These are phyloP conservation scores for Cassiopea xamachana DNA, from an alignment of 30 jellyfish, hydroid and myxozoan genomes.

Conservation along the genomic window DNA sequence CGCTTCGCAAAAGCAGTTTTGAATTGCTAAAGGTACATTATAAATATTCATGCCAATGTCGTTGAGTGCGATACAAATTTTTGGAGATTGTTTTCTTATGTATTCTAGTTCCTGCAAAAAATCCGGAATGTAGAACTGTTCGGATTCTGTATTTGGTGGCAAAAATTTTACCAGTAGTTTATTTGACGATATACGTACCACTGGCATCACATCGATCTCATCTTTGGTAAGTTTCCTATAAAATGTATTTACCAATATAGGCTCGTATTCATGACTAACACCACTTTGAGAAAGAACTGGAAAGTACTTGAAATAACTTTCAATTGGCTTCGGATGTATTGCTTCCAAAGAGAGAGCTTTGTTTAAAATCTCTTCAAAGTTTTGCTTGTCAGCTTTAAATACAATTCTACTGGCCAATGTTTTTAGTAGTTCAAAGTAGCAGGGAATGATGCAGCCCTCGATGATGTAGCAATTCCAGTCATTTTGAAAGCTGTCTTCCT, in stretches of 20 bases:
- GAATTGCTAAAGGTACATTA: slow-evolving; percentile 47
- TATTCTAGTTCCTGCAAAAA: neutral
- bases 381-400: neutral
- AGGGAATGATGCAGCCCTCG: slow-evolving; percentile 65
- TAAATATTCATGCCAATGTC: slow-evolving; percentile 46
- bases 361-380: neutral
- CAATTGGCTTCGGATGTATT: slow-evolving; percentile 14
- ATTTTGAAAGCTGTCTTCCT: slow-evolving; percentile 36
- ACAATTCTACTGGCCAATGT: neutral
- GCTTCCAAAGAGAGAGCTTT: neutral
- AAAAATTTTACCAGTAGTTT: neutral
- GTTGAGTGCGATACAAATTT: slow-evolving; percentile 16
- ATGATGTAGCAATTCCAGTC: slow-evolving; percentile 73
- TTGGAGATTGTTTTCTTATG: neutral
- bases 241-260: slow-evolving; percentile 1
- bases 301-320: slow-evolving; percentile 7
- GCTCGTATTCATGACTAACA: slow-evolving; percentile 28
- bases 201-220: slow-evolving; percentile 20
- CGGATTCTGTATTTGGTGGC: slow-evolving; percentile 16
- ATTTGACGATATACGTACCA: neutral
- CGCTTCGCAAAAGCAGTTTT: slow-evolving; percentile 29
- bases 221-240: slow-evolving; percentile 21
- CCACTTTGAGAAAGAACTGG: neutral
- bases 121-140: slow-evolving; percentile 43
- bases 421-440: slow-evolving; percentile 58